A percentile compares a stretch with the other conserved stretches of the same genome.
These are phyloP conservation scores for Orbicella faveolata DNA, from an alignment of 64 coral and sea anemone species.

Conservation along the genomic window DNA sequence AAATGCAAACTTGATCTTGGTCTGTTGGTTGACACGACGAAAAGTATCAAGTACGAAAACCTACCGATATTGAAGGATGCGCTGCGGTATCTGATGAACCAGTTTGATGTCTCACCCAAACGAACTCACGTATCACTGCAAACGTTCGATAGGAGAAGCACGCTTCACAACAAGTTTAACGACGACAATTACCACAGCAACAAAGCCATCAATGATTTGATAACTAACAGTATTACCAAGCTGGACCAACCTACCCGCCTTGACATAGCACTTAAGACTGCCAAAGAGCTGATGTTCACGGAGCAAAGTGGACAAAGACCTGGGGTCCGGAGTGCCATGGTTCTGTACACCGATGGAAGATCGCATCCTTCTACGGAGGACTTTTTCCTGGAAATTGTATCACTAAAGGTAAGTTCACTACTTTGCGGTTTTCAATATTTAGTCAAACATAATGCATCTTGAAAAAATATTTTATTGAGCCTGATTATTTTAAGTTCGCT, in stretches of 20 bases:
- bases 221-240: neutral
- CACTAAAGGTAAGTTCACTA: neutral
- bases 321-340: neutral
- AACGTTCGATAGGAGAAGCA: neutral
- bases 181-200: neutral
- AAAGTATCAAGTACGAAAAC: neutral
- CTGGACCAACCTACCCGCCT: neutral
- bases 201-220: neutral
- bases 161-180: neutral
- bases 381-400: neutral
- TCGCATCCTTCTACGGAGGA: neutral
- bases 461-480: too few relatives aligned
- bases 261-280: neutral
- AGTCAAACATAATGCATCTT: too few relatives aligned
- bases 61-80: neutral
- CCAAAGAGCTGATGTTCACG: neutral
- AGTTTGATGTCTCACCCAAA: neutral
- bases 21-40: constrained; percentile 1
- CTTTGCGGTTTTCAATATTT: too few relatives aligned
- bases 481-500: too few relatives aligned
- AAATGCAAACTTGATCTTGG: constrained; percentile 18
- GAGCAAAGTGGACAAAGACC: neutral
- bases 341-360: constrained; percentile 1
- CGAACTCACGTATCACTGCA: neutral
- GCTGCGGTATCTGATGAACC: neutral